phyloP scores from a whole-genome alignment of 2,113 vertebrate genomes.

The Epinephelus moara region DNA sequence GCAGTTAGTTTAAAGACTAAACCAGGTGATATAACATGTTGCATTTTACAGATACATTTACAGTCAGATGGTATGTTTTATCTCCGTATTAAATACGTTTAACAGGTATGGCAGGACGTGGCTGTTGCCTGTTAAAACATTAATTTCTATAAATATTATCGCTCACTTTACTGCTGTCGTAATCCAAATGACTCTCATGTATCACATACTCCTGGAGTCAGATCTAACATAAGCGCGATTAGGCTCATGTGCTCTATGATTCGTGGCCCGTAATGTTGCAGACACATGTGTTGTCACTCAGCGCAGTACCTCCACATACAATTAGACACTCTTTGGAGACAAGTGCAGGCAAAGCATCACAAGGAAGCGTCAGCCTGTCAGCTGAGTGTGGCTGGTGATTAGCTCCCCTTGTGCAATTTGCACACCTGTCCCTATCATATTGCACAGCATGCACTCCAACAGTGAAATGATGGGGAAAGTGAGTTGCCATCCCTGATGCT shows the following conservation, averaged over 20 bases:
- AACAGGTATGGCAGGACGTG: neutral
- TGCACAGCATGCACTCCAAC: conserved; percentile 27
- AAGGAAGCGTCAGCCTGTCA: conserved; percentile 37
- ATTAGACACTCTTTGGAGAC: conserved; percentile 42
- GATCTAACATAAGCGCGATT: conserved; percentile 9
- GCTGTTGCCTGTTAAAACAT: neutral
- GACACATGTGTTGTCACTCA: conserved; percentile 48
- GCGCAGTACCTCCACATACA: conserved; percentile 27
- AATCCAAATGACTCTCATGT: conserved; percentile 15
- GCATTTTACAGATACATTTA: neutral
- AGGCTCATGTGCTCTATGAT: conserved; percentile 13
- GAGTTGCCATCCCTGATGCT: conserved; percentile 4
- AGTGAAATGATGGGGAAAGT: conserved; percentile 10
- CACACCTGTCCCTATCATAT: conserved; percentile 50
- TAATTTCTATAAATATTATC: neutral
- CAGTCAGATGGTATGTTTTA: neutral
- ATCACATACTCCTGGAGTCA: conserved; percentile 13
- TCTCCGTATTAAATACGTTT: neutral
- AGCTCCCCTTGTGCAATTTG: conserved; percentile 27
- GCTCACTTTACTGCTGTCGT: neutral
- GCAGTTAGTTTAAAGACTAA: neutral
- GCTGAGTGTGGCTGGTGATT: conserved; percentile 50
- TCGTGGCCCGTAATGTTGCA: conserved; percentile 22
- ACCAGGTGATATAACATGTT: neutral
- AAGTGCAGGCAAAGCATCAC: conserved; percentile 19